Evolutionary conservation across 2,113 vertebrate genomes (phyloP).

Genomic region (Corythaixoides concolor): DNA sequence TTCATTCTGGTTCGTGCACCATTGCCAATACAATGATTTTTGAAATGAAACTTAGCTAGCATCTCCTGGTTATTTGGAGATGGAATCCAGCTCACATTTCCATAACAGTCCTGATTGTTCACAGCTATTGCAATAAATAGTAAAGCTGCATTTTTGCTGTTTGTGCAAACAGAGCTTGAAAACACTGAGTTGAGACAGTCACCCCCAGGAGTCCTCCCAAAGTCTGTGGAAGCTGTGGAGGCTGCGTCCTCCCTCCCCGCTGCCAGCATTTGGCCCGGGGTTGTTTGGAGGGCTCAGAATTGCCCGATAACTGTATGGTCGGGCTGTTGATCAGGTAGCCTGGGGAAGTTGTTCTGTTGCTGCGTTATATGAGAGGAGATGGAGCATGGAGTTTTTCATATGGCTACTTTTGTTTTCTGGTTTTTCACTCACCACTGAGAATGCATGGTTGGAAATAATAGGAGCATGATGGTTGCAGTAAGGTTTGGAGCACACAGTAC

Average conservation of each 20-base stretch:
- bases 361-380: not conserved
- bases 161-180: not conserved
- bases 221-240: not conserved
- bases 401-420: not conserved
- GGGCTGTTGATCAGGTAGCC: not conserved
- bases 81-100: not conserved
- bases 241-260: not conserved
- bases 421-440: not conserved
- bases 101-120: not conserved
- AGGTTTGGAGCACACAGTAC: not conserved
- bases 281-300: not conserved
- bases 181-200: not conserved
- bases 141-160: not conserved
- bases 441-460: fast-evolving
- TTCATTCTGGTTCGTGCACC: not conserved
- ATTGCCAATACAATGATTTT: not conserved
- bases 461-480: not conserved
- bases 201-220: not conserved
- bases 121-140: not conserved
- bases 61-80: not conserved
- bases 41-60: not conserved
- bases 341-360: not conserved
- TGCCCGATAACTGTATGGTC: fast-evolving
- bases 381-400: not conserved
- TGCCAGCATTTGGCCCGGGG: not conserved